Evolutionary conservation across 1,140 invertebrate genomes (phyloP), one percentile per base, ranked within the genome.

Genomic region (Macrobrachium nipponense): DNA sequence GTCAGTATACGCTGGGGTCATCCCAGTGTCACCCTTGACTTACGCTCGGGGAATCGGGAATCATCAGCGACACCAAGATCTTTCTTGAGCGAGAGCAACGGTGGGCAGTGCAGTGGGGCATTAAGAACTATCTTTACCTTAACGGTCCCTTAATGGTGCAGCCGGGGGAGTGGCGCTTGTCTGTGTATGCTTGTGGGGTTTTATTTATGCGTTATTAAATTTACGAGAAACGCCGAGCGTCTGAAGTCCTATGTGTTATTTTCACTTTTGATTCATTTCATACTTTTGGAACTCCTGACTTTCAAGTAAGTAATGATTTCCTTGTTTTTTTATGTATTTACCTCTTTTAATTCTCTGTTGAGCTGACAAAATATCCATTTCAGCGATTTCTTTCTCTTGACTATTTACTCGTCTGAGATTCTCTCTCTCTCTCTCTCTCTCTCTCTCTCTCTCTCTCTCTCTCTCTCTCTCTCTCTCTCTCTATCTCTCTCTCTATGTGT

Each of bases 311-410:
- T 36, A 36, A 36, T 2, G 1, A 14, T 20, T 44, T 51, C 73
- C 36, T 76, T 6, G n/a, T n/a, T 76, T 43, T 44, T 18, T 76
- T 0, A 44, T n/a, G n/a, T n/a, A 15, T 17, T 43, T 51, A 14
- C 36, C 51, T 44, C 73, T 76, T 44, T 5, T 76, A n/a, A 43
- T 76, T 58, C 73, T 76, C 73, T 58, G 36, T 6, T 58, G 27
- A 20, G 14, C 51, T 18, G 27, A 44, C 17, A 20, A 44, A 14
- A 14, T 44, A 44, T 58, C n/a, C 36, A 14, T 20, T 51, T n/a
- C 51, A n/a, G 11, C 36, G 27, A 8, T 44, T 44, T 58, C 73
- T 14, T n/a, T 18, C n/a, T 58, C 18, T 76, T n/a, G 20, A 44
- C 36, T n/a, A 20, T 51, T 43, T 43, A 11, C 73, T 43, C 73